These are phyloP conservation scores for Carlito syrichta DNA, from an alignment of 2,113 vertebrate genomes.

Conservation along the genomic window DNA sequence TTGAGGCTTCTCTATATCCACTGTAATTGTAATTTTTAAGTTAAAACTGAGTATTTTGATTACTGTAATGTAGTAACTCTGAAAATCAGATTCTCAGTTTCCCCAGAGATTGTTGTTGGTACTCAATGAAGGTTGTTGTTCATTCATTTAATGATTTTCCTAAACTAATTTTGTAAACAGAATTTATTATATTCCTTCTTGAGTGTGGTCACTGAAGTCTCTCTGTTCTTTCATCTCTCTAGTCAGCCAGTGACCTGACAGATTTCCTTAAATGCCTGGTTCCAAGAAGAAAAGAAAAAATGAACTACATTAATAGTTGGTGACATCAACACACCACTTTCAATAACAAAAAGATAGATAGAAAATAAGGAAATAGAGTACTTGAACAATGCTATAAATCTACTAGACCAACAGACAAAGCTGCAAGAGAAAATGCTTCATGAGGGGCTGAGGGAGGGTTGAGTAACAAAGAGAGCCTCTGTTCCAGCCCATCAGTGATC, in stretches of 20 bases:
- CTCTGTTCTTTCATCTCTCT: neutral
- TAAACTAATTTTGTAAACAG: neutral
- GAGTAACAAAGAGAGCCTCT: neutral
- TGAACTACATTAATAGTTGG: too few relatives aligned
- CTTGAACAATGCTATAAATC: too few relatives aligned
- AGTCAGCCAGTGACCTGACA: neutral
- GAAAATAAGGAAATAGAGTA: too few relatives aligned
- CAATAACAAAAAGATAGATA: too few relatives aligned
- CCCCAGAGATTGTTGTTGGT: neutral
- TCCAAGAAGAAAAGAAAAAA: neutral
- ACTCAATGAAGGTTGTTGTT: neutral
- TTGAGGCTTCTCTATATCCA: neutral
- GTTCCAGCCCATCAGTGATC: neutral
- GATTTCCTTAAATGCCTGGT: neutral
- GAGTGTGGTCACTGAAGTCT: neutral
- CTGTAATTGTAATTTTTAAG: neutral
- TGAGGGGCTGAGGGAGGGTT: accelerated
- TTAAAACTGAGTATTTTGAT: neutral
- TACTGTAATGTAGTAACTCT: neutral
- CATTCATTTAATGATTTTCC: neutral
- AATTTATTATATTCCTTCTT: neutral
- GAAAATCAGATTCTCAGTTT: neutral
- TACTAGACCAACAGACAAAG: too few relatives aligned
- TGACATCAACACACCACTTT: too few relatives aligned
- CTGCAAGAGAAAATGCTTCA: neutral